These are phyloP conservation scores for Philopedon plagiatum DNA, from an alignment of 2,888 invertebrate species.

Conservation along the genomic window DNA sequence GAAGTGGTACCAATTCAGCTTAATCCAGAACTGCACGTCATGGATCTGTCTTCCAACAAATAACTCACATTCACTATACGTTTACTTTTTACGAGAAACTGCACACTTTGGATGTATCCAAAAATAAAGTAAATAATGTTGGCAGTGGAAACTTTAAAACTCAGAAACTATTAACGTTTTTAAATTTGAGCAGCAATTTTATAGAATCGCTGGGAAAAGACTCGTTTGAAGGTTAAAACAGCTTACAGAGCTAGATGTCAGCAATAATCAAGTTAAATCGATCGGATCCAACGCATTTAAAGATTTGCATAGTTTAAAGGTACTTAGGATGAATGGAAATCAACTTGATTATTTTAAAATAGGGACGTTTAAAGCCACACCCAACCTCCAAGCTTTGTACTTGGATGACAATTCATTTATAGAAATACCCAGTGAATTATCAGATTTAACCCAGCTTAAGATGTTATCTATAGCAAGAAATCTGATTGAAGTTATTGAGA, in stretches of 20 bases:
- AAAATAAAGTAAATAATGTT: slow-evolving; percentile 84
- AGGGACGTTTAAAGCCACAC: slow-evolving; percentile 78
- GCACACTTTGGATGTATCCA: slow-evolving; percentile 84
- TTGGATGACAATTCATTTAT: slow-evolving; percentile 85
- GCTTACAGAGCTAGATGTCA: slow-evolving; percentile 79
- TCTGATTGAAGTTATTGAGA: slow-evolving; percentile 80
- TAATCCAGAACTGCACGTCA: slow-evolving; percentile 87
- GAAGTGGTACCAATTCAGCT: slow-evolving; percentile 91
- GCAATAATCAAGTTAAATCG: slow-evolving; percentile 82
- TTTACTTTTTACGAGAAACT: slow-evolving; percentile 86
- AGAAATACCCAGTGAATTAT: slow-evolving; percentile 80
- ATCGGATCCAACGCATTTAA: slow-evolving; percentile 84
- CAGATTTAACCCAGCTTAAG: slow-evolving; percentile 77
- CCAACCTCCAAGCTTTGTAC: slow-evolving; percentile 80
- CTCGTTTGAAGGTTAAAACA: slow-evolving; percentile 82
- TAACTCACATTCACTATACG: slow-evolving; percentile 83
- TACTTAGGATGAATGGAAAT: slow-evolving; percentile 83
- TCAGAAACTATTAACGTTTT: slow-evolving; percentile 79
- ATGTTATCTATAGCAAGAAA: slow-evolving; percentile 85
- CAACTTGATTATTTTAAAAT: slow-evolving; percentile 81
- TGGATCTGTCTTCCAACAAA: slow-evolving; percentile 89
- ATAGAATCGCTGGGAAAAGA: slow-evolving; percentile 81
- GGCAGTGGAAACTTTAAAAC: slow-evolving; percentile 87
- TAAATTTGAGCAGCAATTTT: slow-evolving; percentile 85
- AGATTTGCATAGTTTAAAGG: slow-evolving; percentile 81